These are phyloP conservation scores for Abramis brama DNA, from an alignment of 2,113 vertebrate genomes.

Conservation along the genomic window DNA sequence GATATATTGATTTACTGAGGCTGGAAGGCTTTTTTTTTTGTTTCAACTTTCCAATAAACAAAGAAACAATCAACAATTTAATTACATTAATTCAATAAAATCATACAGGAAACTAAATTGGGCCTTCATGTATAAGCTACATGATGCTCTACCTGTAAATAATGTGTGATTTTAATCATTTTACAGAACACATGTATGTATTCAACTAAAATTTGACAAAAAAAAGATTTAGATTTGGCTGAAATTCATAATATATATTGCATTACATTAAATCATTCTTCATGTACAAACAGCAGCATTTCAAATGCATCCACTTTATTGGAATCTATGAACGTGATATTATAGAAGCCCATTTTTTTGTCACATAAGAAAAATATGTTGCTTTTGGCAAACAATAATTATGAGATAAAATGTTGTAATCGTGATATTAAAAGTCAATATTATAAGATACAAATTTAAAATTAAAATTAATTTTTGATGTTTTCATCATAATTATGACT, in stretches of 20 bases:
- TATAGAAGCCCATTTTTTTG: neutral
- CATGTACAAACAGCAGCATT: neutral
- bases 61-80: neutral
- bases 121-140: neutral
- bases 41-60: neutral
- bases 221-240: neutral
- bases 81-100: neutral
- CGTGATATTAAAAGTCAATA: neutral
- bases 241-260: neutral
- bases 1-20: neutral
- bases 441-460: neutral
- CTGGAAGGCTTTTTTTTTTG: neutral
- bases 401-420: neutral
- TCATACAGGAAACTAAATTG: neutral
- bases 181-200: neutral
- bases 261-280: neutral
- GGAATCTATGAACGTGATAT: neutral
- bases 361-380: too few species aligned
- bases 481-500: neutral
- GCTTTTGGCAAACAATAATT: neutral
- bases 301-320: neutral
- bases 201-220: neutral
- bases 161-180: neutral
- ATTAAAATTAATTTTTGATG: too few species aligned
- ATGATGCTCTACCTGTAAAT: too few species aligned